Evolutionary conservation across 2,797 vertebrate genomes (phyloP), one percentile per base, ranked within the genome.

Genomic region (Antennarius maculatus): DNA sequence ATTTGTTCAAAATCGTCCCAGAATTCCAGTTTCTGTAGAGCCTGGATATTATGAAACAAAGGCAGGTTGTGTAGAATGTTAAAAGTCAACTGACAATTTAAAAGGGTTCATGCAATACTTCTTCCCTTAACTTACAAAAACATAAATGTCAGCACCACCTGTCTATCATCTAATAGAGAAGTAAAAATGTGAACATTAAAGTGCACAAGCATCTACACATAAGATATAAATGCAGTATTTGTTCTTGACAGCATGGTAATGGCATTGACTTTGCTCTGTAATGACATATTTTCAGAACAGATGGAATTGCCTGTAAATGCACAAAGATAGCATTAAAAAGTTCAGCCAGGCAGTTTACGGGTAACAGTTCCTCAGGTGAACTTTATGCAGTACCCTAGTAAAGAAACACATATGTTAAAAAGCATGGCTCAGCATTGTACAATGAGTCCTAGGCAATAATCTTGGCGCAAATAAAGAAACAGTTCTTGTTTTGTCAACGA

Each of bases 1-100:
- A 85, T 86, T 81, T 69, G 60, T 71, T 85, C 70, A 87, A 82
- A 80, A 80, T 85, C 86, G 86, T 85, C 82, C 81, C 71, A 71
- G 60, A 57, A 74, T 82, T 74, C 81, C 67, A 80, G 50, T 72
- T 74, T 71, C 75, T 56, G 60, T 74, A 81, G 46, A 66, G 58
- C 52, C 51, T 51, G 56, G 66, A 85, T 83, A 70, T 81, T 79
- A 76, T 81, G 74, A 75, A 84, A 82, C 65, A 75, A 66, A 63
- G 76, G 72, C 83, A 77, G 55, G 72, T 67, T 74, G 72, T 71
- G 77, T 76, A 63, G 77, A 84, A 76, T 86, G 65, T 80, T 66
- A 77, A 69, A 83, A 84, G 75, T 81, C 69, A 71, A 76, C 55
- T 43, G 31, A 66, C 53, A 74, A 79, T 74, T 77, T 49, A 83